phyloP scores from a whole-genome alignment of 2,113 vertebrate genomes.

The Rattus rattus region DNA sequence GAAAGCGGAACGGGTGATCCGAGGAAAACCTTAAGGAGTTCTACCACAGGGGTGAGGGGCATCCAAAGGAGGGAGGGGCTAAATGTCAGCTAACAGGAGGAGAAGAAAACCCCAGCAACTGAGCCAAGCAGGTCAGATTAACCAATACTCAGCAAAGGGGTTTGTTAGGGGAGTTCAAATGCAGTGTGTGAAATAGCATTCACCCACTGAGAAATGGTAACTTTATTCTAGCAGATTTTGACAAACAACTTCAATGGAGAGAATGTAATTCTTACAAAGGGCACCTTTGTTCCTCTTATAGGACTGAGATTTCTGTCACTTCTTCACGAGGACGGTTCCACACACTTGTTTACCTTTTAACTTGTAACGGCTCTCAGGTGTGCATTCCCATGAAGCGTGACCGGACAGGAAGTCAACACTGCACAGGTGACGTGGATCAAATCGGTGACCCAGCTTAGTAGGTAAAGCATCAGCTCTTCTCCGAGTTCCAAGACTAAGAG shows the following conservation, averaged over 20 bases:
- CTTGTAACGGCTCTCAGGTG: neutral
- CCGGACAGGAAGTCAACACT: neutral
- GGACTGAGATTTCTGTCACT: neutral
- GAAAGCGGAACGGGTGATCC: neutral
- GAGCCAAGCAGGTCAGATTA: neutral
- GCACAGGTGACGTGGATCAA: neutral
- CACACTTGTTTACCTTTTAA: neutral
- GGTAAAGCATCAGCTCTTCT: neutral
- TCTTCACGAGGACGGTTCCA: constrained; percentile 10
- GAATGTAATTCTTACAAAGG: neutral
- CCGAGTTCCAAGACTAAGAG: neutral
- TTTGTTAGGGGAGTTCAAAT: neutral
- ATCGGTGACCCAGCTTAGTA: neutral
- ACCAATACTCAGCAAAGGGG: neutral
- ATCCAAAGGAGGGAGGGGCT: neutral
- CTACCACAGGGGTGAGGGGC: neutral
- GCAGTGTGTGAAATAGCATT: neutral
- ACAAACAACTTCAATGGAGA: neutral
- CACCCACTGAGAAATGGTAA: neutral
- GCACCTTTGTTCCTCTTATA: neutral
- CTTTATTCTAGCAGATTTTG: neutral
- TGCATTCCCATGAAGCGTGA: neutral
- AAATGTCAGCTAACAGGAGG: neutral
- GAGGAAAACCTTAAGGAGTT: neutral
- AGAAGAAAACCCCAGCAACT: neutral